phyloP scores from a whole-genome alignment of 2,888 invertebrate species.

The Liodrosophila aerea region DNA sequence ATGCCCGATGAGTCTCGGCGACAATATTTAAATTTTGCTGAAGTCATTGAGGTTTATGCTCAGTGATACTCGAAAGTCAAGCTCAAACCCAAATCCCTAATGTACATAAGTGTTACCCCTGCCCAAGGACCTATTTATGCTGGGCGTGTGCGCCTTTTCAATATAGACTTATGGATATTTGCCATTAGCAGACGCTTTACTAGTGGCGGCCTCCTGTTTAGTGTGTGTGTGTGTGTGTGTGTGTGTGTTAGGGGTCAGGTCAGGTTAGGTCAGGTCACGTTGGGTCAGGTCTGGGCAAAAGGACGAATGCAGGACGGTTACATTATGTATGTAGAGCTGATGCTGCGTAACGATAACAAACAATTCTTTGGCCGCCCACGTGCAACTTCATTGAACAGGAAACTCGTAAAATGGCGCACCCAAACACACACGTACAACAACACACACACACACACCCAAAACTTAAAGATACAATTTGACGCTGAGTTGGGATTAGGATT shows the following conservation, averaged over 20 bases:
- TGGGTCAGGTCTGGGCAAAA: background rate
- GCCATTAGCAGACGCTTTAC: slow-evolving; percentile 34
- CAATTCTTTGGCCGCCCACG: slow-evolving; percentile 52
- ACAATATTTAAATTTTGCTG: background rate
- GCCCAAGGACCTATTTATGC: slow-evolving; percentile 6
- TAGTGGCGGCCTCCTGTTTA: background rate
- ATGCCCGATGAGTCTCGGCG: no score
- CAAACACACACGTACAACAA: slow-evolving; percentile 19
- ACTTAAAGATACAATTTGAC: slow-evolving; percentile 45
- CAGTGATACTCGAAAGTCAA: background rate
- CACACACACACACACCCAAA: slow-evolving; percentile 8
- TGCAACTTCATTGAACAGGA: slow-evolving; percentile 73
- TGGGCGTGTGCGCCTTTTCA: slow-evolving; percentile 17
- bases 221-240: no score
- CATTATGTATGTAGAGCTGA: slow-evolving; percentile 54
- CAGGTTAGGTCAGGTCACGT: background rate
- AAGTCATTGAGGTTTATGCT: slow-evolving; percentile 5
- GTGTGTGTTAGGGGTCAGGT: no score
- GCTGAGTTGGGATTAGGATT: slow-evolving; percentile 15
- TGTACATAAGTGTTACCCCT: background rate
- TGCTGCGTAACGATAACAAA: slow-evolving; percentile 55
- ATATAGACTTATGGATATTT: slow-evolving; percentile 30
- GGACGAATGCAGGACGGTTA: slow-evolving; percentile 20
- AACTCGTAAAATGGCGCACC: slow-evolving; percentile 62
- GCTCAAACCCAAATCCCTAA: background rate